Evolutionary conservation across 1,140 invertebrate genomes (phyloP), one percentile per base, ranked within the genome.

Genomic region (Diabrotica virgifera): DNA sequence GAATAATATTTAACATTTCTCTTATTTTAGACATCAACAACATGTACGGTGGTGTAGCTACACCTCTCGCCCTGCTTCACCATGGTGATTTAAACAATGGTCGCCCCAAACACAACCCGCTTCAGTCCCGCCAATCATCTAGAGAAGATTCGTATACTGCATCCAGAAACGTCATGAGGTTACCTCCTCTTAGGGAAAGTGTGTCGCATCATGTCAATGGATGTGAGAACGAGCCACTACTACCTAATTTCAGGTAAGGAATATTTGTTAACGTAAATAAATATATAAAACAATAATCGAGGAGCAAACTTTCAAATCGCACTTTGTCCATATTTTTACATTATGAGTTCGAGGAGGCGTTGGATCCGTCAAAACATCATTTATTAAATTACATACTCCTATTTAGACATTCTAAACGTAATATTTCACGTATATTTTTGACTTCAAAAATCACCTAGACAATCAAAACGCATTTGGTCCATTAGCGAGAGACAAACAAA

Each of bases 31-130:
- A 69, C 69, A 64, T 74, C 36, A 78, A 74, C 52, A 83, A 83
- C 38, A 83, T 87, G 67, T 88, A 87, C 69, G 86, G 87, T 5
- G 88, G 87, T 24, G 87, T 89, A 5, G 84, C 87, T 5, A 89
- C 88, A 8, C 87, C 88, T 0, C 76, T 89, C 13, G 86, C 86
- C 0, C 84, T 88, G 76, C 77, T 90, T 24, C 86, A 86, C 69
- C 85, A 85, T 64, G 81, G 82, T 0, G 84, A 82, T 10, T 63
- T 64, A 37, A 74, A 73, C 38, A 53, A 38, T 35, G 64, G 69
- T 9, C 60, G 70, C 13, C 63, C 72, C 11, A 76, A 76, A 57
- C 77, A 77, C 50, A 56, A 63, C 52, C 59, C 72, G 8, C 35
- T 76, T 36, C 72, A 77, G 60, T 75, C 67, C 38, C 61, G 75